Evolutionary conservation across 2,797 vertebrate species (phyloP).

Genomic region (Sebastes trivittatus): DNA sequence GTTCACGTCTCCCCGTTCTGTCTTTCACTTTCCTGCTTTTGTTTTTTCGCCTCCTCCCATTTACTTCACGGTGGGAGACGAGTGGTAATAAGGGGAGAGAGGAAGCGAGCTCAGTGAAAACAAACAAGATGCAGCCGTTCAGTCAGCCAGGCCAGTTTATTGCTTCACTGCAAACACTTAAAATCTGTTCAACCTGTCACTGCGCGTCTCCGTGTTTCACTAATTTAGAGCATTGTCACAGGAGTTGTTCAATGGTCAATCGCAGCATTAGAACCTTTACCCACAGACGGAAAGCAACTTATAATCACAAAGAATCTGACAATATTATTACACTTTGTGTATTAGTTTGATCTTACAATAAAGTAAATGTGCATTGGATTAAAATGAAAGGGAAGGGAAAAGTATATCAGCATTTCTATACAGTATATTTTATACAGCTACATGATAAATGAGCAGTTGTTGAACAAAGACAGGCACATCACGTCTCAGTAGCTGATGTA

Average conservation of each 20-base stretch:
- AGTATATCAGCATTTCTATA: background rate
- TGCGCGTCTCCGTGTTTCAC: background rate
- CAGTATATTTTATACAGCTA: background rate
- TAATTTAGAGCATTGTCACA: background rate
- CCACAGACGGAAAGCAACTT: background rate
- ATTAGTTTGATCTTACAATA: background rate
- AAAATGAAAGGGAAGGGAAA: background rate
- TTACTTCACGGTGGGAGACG: conserved; percentile 10
- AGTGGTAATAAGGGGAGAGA: conserved; percentile 34
- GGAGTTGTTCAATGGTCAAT: background rate
- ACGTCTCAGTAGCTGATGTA: background rate
- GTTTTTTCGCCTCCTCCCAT: background rate
- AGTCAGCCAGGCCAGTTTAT: conserved; percentile 19
- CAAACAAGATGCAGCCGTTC: conserved; percentile 26
- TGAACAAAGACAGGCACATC: background rate
- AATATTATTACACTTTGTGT: no score
- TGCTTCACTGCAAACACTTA: conserved; percentile 36
- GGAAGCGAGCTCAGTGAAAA: conserved; percentile 23
- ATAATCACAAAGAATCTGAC: background rate
- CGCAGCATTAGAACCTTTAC: background rate
- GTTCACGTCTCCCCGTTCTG: background rate
- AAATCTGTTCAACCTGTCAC: conserved; percentile 29
- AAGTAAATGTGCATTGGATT: background rate
- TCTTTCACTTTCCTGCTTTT: background rate
- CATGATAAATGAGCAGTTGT: background rate